These are phyloP conservation scores for Ennomos erosarius DNA, from an alignment of 2,888 invertebrate species.

Conservation along the genomic window DNA sequence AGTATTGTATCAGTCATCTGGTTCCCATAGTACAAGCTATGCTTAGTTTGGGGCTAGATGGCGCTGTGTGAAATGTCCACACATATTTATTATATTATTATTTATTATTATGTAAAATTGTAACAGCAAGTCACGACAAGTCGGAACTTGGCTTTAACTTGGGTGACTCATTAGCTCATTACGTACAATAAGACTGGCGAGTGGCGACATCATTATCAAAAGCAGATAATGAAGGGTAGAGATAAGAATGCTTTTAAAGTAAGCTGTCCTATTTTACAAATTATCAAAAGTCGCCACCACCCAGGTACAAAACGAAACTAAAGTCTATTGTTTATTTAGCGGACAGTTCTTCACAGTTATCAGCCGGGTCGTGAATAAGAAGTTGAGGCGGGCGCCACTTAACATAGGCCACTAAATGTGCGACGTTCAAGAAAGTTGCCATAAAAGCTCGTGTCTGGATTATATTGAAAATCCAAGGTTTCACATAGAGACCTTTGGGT, in stretches of 20 bases:
- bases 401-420: slow-evolving; percentile 31
- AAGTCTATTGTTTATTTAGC: slow-evolving; percentile 34
- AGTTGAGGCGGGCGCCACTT: slow-evolving; percentile 47
- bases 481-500: no score
- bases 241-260: slow-evolving; percentile 21
- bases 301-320: slow-evolving; percentile 25
- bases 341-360: slow-evolving; percentile 51
- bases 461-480: no score
- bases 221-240: background rate
- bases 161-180: slow-evolving; percentile 13
- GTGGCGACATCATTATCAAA: slow-evolving; percentile 17
- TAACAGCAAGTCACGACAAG: slow-evolving; percentile 13
- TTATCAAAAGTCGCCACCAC: slow-evolving; percentile 21
- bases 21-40: no score
- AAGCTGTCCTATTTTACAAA: slow-evolving; percentile 22
- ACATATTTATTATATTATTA: no score
- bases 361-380: slow-evolving; percentile 53
- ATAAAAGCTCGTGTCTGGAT: no score
- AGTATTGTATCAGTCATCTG: no score
- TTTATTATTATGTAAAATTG: background rate
- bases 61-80: no score
- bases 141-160: slow-evolving; percentile 1
- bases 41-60: no score
- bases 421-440: background rate
- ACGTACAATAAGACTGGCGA: slow-evolving; percentile 1